A percentile compares a stretch with the other conserved stretches of the same genome.
These are phyloP conservation scores for Hemibagrus wyckioides DNA, from an alignment of 2,113 vertebrate species.

Conservation along the genomic window DNA sequence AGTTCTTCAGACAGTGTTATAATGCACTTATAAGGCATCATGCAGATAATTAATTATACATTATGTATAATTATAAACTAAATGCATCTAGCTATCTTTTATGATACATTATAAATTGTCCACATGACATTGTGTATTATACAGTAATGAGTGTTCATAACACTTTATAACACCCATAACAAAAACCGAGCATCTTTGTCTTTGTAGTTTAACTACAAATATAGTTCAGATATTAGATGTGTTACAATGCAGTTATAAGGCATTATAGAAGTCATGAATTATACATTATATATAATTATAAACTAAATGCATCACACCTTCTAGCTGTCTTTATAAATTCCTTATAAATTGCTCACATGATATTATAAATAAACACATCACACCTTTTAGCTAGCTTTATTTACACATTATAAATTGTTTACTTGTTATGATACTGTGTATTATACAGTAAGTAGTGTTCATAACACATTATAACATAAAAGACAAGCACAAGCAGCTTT, in stretches of 20 bases:
- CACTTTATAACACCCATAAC: no score
- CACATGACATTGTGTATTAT: no score
- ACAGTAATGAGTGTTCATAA: no score
- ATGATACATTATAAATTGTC: no score
- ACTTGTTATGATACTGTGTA: not conserved
- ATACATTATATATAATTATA: not conserved
- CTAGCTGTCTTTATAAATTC: not conserved
- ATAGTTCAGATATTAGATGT: no score
- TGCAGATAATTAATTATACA: not conserved
- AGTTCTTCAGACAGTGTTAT: not conserved
- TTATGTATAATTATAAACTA: not conserved
- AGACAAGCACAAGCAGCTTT: no score
- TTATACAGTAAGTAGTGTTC: not conserved
- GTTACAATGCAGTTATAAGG: not conserved
- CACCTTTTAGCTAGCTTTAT: not conserved
- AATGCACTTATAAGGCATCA: conserved; percentile 1
- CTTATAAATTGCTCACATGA: no score
- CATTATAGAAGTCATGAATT: not conserved
- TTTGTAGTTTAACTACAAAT: no score
- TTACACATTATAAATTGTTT: not conserved
- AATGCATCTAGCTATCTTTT: not conserved
- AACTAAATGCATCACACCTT: not conserved
- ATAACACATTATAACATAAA: not conserved
- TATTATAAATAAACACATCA: not conserved
- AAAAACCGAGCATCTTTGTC: no score